Evolutionary conservation across 2,113 vertebrate genomes (phyloP), one percentile per base, ranked within the genome.

Genomic region (Zapornia atra): DNA sequence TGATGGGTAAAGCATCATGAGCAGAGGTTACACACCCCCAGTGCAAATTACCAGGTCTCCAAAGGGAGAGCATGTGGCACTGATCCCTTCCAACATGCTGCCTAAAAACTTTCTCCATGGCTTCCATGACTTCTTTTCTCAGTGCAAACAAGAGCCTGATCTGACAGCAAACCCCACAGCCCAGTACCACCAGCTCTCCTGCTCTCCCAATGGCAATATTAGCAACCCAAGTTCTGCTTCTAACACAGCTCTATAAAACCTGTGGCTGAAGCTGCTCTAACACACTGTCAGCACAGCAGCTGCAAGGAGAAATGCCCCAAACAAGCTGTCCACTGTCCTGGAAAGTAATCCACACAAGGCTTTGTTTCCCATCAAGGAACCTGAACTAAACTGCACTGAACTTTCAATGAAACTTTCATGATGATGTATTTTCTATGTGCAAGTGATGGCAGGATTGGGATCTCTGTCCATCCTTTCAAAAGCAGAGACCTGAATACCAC

Each of bases 91-190:
- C 59, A 65, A 10, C 1, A 0, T 1, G 42, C 44, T 17, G 42
- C 9, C 22, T 2, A 9, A 61, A 40, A 56, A 2, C 5, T 0
- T 10, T 4, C 5, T 28, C 13, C 22, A 1, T 4, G 2, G 4
- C 18, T 56, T 50, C 34, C 2, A 5, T 5, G 10, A 38, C 25
- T 65, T 57, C 8, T 15, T 46, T 25, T 44, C 20, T 10, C n/a
- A 29, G 8, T 34, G 21, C 21, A 34, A 46, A 18, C 24, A 50
- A 4, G 4, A 28, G 22, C 7, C 2, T 48, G 6, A 7, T 3
- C 28, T 15, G 34, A 20, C 38, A 50, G 46, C 40, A 20, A 14
- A 10, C 15, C 4, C 8, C 60, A 17, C 34, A n/a, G 28, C 46
- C n/a, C 3, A 2, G 2, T 4, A 10, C 3, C 33, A 7, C 17